phyloP scores from a whole-genome alignment of 2,888 invertebrate genomes.

The Uloborus plumipes region DNA sequence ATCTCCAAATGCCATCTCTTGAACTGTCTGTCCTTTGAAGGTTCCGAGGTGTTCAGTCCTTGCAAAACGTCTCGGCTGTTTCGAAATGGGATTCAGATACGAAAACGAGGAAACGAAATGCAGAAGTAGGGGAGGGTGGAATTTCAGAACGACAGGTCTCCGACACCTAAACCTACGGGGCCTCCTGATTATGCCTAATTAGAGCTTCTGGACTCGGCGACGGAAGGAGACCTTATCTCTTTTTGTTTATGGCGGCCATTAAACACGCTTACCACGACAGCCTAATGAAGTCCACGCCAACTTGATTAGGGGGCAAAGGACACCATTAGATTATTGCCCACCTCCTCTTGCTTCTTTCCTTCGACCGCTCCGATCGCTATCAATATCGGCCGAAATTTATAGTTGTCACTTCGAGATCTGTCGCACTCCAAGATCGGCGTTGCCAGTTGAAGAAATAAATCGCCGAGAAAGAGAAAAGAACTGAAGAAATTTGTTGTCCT shows the following conservation, averaged over 20 bases:
- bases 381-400: constrained; percentile 54
- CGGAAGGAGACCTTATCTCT: constrained; percentile 31
- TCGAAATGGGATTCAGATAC: too few relatives aligned
- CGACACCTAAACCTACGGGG: constrained; percentile 54
- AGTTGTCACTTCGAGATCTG: constrained; percentile 55
- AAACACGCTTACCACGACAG: constrained; percentile 61
- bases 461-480: too few relatives aligned
- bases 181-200: constrained; percentile 63
- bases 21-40: too few relatives aligned
- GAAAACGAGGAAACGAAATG: too few relatives aligned
- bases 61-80: too few relatives aligned
- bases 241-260: constrained; percentile 62
- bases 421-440: constrained; percentile 24
- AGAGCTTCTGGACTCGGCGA: constrained; percentile 23
- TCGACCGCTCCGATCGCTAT: constrained; percentile 37
- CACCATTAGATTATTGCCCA: constrained; percentile 22
- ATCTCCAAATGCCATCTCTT: too few relatives aligned
- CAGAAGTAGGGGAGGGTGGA: too few relatives aligned
- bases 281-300: constrained; percentile 47
- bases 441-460: too few relatives aligned
- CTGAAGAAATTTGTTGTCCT: too few relatives aligned
- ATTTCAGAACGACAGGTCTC: constrained; percentile 26
- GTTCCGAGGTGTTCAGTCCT: too few relatives aligned
- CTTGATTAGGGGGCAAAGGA: constrained; percentile 31
- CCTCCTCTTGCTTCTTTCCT: constrained; percentile 6